Evolutionary conservation across 2,113 vertebrate species (phyloP), one percentile per base, ranked within the genome.

Genomic region (Brienomyrus brachyistius): DNA sequence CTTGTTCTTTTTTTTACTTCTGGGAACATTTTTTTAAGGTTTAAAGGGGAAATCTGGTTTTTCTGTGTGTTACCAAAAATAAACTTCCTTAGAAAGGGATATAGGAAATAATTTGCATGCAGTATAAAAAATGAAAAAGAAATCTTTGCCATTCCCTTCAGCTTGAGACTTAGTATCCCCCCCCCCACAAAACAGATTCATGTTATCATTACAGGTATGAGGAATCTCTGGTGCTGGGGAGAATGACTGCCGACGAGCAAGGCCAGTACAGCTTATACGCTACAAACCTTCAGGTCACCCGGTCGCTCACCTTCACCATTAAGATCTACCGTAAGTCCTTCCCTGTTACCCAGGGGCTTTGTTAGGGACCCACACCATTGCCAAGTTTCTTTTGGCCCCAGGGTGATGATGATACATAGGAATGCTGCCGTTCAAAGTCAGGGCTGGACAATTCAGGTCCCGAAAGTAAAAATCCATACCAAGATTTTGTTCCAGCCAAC

Each of bases 231-330:
- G 8, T 82, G 62, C 93, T 99, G 92, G 91, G 56, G 1, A 95
- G 95, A 0, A 92, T 97, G 89, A 92, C 94, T 90, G 92, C 91
- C 5, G 93, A 90, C 0, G 96, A 98, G 56, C 94, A 91, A 10
- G 98, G 98, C 6, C 85, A n/a, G 87, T 99, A 99, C 83, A 93
- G 90, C 0, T 96, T 98, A 88, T 89, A 91, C 62, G 96, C 95
- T 48, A 45, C 89, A 2, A 97, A 97, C n/a, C 13, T 6, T 0
- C 92, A 85, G n/a, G 93, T 95, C 89, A 95, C 70, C 0, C 92
- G 92, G 0, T 92, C 94, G 0, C 85, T 96, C 21, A 94, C 91
- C 90, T 96, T 99, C 88, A 91, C 94, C 15, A 89, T 99, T 27
- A 92, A 47, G 4, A 90, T 99, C 27, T 95, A 84, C 87, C 92